Evolutionary conservation across 2,113 vertebrate genomes (phyloP).

Genomic region (Etia nguti): DNA sequence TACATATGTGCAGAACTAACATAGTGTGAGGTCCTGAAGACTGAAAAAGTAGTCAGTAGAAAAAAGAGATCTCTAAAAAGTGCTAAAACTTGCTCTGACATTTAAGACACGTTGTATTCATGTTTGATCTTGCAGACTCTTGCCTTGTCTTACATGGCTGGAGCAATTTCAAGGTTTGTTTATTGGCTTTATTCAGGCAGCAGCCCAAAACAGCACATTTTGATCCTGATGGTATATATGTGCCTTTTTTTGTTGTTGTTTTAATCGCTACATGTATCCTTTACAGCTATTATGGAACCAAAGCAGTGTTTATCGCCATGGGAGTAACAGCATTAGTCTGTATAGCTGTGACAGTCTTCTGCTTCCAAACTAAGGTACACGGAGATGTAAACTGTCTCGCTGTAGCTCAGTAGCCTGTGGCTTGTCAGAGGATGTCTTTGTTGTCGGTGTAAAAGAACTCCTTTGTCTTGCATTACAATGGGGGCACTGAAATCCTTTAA

Average conservation of each 20-base stretch:
- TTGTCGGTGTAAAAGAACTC: slow-evolving; percentile 61
- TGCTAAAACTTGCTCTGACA: not conserved
- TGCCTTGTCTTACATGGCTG: slow-evolving; percentile 87
- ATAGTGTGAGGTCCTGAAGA: not conserved
- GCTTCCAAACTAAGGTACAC: slow-evolving; percentile 95
- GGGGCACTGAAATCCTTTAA: slow-evolving; percentile 59
- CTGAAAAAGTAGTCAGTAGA: not conserved
- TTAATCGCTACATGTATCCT: not conserved
- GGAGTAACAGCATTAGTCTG: slow-evolving; percentile 87
- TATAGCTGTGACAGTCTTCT: slow-evolving; percentile 88
- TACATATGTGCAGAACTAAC: not conserved
- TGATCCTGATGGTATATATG: not conserved
- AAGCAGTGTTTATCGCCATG: slow-evolving; percentile 83
- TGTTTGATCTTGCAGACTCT: slow-evolving; percentile 76
- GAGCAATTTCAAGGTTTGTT: slow-evolving; percentile 85
- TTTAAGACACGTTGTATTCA: not conserved
- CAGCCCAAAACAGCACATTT: not conserved
- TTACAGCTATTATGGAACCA: slow-evolving; percentile 80
- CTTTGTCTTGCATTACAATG: slow-evolving; percentile 72
- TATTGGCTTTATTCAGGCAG: not conserved
- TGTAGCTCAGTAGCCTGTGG: slow-evolving; percentile 16
- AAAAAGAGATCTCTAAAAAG: not conserved
- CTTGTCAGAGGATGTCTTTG: slow-evolving; percentile 59
- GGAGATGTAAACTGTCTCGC: not conserved
- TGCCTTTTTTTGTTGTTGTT: not conserved